Conservation (phyloP, 2,113 vertebrate genomes). For the Panurus biarmicus region DNA sequence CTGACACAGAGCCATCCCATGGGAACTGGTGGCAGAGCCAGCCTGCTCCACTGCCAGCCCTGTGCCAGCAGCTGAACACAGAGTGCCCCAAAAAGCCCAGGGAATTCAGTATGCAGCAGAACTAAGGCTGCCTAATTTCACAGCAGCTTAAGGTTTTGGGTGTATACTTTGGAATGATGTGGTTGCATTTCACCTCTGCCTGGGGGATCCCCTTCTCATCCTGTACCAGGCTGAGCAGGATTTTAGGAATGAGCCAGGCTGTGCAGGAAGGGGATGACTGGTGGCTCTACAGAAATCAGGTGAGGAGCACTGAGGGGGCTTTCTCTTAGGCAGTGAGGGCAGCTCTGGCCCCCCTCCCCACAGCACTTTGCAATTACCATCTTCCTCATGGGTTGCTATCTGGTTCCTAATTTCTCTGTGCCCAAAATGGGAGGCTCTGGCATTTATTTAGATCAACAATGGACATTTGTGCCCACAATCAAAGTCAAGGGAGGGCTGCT, state of each 20-base stretch:
- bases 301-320: neutral
- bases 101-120: neutral
- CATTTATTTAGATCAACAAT: neutral
- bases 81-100: neutral
- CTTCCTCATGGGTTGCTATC: neutral
- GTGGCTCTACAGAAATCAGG: neutral
- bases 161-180: neutral
- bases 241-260: accelerated
- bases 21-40: neutral
- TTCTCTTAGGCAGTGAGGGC: neutral
- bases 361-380: neutral
- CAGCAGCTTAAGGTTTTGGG: neutral
- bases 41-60: neutral
- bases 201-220: neutral
- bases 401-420: neutral
- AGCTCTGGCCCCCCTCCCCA: neutral
- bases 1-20: neutral
- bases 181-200: neutral
- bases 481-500: neutral
- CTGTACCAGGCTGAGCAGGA: neutral
- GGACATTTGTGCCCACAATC: neutral
- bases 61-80: neutral
- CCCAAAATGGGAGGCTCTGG: neutral
- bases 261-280: neutral
- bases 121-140: neutral